Evolutionary conservation across 2,888 invertebrate genomes (phyloP), one percentile per base, ranked within the genome.

Genomic region (Calameuta filiformis): DNA sequence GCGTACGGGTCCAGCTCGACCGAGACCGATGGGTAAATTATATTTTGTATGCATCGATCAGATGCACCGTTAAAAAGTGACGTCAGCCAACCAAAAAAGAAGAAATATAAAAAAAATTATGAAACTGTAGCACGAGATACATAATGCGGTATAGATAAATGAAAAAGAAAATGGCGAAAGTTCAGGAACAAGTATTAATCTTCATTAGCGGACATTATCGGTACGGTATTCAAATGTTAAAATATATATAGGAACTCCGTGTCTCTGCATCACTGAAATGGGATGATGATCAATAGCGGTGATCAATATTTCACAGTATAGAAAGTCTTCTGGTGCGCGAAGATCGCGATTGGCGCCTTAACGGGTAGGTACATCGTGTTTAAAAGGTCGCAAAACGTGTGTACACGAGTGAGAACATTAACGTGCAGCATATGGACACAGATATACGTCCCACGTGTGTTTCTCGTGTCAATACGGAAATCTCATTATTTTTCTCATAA

Each of bases 171-270:
- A 9, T 56, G 23, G 23, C 56, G 56, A 56, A 56, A 56, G 56
- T 56, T 56, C 56, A 56, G 23, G 23, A 56, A 56, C 56, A 56
- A 81, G 87, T 85, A 90, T 90, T 89, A 90, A 90, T 90, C 88
- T 89, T 89, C 88, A 88, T 90, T 89, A 88, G 84, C 82, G 80
- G 86, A 88, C 85, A 86, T 89, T 87, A 88, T 87, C 80, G 82
- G 79, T 75, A 73, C n/a, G 69, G 68, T 30, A 35, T 78, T 71
- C 12, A 76, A 35, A 35, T 56, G 56, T 56, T 56, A 56, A 56
- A 9, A 56, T 6, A 23, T 2, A 23, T 23, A 15, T 23, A 23
- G 23, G 9, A 23, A 23, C 23, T 23, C 2, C 23, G 40, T 56
- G 40, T 56, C 23, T 6, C 56, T 6, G 56, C 23, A 23, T 23